These are phyloP conservation scores for Noctuana brunneofusca DNA, from an alignment of 2,888 invertebrate genomes.

Conservation along the genomic window DNA sequence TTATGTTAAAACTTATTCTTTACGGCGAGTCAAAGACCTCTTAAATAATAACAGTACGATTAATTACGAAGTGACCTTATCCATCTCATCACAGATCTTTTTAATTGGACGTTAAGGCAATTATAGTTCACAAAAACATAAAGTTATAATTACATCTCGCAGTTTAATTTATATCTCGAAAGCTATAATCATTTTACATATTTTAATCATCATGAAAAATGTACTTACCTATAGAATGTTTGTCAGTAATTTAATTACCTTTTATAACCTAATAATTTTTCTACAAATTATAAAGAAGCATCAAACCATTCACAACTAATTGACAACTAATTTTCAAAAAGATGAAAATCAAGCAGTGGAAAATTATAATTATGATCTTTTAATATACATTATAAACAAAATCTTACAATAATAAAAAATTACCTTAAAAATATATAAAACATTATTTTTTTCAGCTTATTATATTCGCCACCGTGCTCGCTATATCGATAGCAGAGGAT, in stretches of 20 bases:
- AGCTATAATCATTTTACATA: not conserved
- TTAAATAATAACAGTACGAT: not conserved
- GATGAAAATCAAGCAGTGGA: no score
- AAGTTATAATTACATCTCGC: not conserved
- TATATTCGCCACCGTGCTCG: conserved; percentile 59
- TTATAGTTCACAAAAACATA: conserved; percentile 14
- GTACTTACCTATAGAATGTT: not conserved
- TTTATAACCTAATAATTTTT: no score
- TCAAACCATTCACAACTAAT: no score
- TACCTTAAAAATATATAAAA: not conserved
- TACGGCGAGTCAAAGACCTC: conserved; percentile 15
- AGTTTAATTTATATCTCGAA: not conserved
- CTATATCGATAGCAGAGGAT: conserved; percentile 57
- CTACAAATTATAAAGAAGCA: no score
- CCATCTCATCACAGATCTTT: not conserved
- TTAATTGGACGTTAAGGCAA: not conserved
- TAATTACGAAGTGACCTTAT: not conserved
- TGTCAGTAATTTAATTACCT: not conserved
- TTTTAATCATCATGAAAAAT: not conserved
- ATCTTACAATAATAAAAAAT: no score
- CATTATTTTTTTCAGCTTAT: conserved; percentile 53
- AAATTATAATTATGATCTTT: no score
- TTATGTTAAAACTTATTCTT: not conserved
- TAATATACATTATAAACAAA: no score
- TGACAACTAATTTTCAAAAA: no score